Conservation (phyloP, 2,113 vertebrate species). For the Dunckerocampus dactyliophorus region DNA sequence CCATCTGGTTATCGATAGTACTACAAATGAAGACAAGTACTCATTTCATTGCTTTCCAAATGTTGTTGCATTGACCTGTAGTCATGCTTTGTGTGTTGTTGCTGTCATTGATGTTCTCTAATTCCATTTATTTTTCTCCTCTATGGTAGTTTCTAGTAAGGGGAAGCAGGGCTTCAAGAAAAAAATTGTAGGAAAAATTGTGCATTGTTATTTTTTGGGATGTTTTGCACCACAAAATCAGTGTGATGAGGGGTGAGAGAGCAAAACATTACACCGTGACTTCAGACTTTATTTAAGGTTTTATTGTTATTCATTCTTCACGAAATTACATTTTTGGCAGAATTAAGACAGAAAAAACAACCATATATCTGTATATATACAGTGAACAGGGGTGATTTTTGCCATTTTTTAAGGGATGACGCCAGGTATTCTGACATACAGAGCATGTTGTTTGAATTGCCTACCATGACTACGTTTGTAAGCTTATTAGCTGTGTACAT, state of each 20-base stretch:
- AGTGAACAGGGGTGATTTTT: too few relatives aligned
- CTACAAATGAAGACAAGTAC: slow-evolving; percentile 53
- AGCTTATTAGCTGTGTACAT: too few relatives aligned
- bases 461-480: too few relatives aligned
- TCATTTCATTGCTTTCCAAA: slow-evolving; percentile 62
- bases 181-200: neutral
- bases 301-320: too few relatives aligned
- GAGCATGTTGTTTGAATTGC: too few relatives aligned
- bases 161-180: slow-evolving; percentile 53
- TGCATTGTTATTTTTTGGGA: neutral
- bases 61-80: slow-evolving; percentile 52
- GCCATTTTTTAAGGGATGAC: too few relatives aligned
- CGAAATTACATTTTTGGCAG: too few relatives aligned
- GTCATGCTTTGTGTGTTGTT: slow-evolving; percentile 63
- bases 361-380: too few relatives aligned
- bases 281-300: too few relatives aligned
- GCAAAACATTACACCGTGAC: neutral
- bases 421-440: too few relatives aligned
- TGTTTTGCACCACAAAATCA: neutral
- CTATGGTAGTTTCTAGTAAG: slow-evolving; percentile 52
- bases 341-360: too few relatives aligned
- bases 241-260: neutral
- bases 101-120: slow-evolving; percentile 53
- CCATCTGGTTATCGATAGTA: slow-evolving; percentile 71
- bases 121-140: slow-evolving; percentile 47